Percentiles rank a stretch among this genome's conserved stretches.
These are phyloP conservation scores for Leptinotarsa rubiginosa DNA, from an alignment of 2,888 invertebrate species.

Conservation along the genomic window DNA sequence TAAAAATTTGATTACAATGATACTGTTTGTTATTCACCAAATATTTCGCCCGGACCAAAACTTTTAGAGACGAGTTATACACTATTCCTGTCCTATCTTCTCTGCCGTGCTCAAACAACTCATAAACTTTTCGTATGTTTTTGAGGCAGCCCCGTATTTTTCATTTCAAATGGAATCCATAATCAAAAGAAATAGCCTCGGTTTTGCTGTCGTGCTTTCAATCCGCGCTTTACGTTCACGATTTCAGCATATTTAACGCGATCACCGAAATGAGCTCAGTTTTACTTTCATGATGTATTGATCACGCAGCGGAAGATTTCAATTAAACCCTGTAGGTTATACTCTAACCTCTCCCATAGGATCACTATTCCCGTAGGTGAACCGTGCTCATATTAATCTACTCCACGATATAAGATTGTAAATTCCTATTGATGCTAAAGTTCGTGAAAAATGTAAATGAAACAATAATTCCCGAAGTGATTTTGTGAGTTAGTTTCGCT, in stretches of 20 bases:
- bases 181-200: no score
- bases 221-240: background rate
- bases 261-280: slow-evolving; percentile 32
- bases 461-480: slow-evolving; percentile 3
- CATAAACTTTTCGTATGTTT: no score
- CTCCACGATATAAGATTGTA: slow-evolving; percentile 20
- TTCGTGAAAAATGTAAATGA: background rate
- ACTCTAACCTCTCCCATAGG: slow-evolving; percentile 36
- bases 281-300: slow-evolving; percentile 37
- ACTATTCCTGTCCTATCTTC: no score
- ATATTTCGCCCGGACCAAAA: no score
- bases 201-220: background rate
- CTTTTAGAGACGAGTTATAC: no score
- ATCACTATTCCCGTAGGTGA: slow-evolving; percentile 30
- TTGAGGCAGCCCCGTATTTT: no score
- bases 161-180: no score
- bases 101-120: no score
- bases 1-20: no score
- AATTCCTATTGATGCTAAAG: background rate
- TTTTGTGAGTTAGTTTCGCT: background rate
- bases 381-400: slow-evolving; percentile 39
- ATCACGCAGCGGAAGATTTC: slow-evolving; percentile 38
- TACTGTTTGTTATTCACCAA: no score
- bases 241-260: slow-evolving; percentile 1
- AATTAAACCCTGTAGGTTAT: slow-evolving; percentile 38